Evolutionary conservation across 2,113 vertebrate species (phyloP).

Genomic region (Origma solitaria): DNA sequence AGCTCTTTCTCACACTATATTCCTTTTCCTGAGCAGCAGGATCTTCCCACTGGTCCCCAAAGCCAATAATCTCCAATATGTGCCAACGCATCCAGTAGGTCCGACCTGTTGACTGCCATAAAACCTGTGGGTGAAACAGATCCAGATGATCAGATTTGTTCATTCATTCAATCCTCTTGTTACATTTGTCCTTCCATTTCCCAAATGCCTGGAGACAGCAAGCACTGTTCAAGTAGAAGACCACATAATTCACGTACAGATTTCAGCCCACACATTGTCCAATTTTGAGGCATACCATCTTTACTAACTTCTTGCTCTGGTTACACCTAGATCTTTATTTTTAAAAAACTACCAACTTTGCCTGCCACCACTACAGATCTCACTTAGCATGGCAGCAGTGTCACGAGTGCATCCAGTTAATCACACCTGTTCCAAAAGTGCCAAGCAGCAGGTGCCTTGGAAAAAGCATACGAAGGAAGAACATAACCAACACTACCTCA

Average conservation of each 20-base stretch:
- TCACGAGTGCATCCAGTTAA: not conserved
- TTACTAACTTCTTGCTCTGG: not conserved
- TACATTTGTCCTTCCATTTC: not conserved
- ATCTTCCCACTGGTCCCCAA: constrained; percentile 70
- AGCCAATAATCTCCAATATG: constrained; percentile 85
- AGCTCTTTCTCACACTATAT: constrained; percentile 62
- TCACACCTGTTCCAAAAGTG: not conserved
- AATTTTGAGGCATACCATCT: not conserved
- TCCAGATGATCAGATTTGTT: not conserved
- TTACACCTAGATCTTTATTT: not conserved
- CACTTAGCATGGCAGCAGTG: not conserved
- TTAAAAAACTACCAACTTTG: not conserved
- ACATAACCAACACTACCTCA: not conserved
- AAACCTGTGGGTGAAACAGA: constrained; percentile 74
- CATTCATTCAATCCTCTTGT: not conserved
- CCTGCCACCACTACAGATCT: not conserved
- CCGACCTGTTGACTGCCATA: constrained; percentile 83
- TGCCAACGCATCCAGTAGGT: constrained; percentile 91
- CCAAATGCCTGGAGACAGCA: not conserved
- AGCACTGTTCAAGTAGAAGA: not conserved
- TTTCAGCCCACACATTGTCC: not conserved
- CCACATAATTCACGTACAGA: not conserved
- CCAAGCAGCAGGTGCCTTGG: not conserved
- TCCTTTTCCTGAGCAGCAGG: constrained; percentile 74
- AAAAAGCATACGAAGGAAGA: not conserved